Base-by-base conservation (phyloP, 37 sponge, comb jelly and placozoan species). In the Bolinopsis microptera region DNA sequence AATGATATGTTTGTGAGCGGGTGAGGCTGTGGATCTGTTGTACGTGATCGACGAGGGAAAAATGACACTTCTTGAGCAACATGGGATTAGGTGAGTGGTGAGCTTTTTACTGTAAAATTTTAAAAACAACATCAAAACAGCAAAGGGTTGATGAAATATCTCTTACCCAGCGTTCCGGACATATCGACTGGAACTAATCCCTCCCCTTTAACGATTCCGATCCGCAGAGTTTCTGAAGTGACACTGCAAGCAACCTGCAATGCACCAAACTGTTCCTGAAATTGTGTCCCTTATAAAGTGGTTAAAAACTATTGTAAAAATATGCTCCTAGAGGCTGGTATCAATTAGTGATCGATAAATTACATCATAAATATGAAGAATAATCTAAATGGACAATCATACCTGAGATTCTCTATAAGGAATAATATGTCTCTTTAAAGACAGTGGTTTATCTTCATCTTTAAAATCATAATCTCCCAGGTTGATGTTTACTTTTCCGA, bases 381-480 rank as follows among this genome's bases (percentile, higher is more conserved):
- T n/a, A n/a, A n/a, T n/a, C n/a, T n/a, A n/a, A n/a, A n/a, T n/a
- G n/a, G n/a, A n/a, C n/a, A n/a, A 48, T 48, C 61, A 48, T 18
- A 48, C 61, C 90, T 86, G 90, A 24, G 48, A 23, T 33, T 28
- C 35, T 41, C 90, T 39, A 38, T 39, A n/a, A 41, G 90, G 90
- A 39, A 86, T 39, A 27, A 86, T 86, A 1, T 86, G 90, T 33
- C 61, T 40, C 61, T 86, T 86, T 40, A 86, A 86, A 23, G 90
- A 86, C 24, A 86, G 35, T 0, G 90, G 90, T 86, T 86, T 86
- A 86, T 86, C 90, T 27, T 86, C 90, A 41, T 86, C 90, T 39
- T 86, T 86, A 30, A 86, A 86, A 39, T 41, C 31, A 40, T 33
- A 86, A 1, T 86, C 90, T 41, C 61, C 90, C 32, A 86, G 61